phyloP scores from a whole-genome alignment of 2,797 vertebrate species.

The Silurus aristotelis region DNA sequence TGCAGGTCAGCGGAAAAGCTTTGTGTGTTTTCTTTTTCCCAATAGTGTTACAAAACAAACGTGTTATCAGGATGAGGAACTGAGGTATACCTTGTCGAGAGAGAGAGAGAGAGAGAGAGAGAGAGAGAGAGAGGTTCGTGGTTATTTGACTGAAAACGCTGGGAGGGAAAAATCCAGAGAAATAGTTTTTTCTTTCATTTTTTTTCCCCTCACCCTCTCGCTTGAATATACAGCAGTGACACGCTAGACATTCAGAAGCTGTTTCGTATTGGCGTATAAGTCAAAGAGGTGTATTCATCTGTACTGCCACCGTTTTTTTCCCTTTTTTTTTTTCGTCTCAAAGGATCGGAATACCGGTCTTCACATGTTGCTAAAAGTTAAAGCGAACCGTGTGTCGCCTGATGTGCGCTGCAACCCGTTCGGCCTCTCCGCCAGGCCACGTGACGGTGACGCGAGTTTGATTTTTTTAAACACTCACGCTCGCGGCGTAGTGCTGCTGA shows the following conservation, averaged over 20 bases:
- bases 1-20: constrained; percentile 74
- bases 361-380: constrained; percentile 34
- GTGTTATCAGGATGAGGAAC: constrained; percentile 80
- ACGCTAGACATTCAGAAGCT: constrained; percentile 94
- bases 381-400: constrained; percentile 31
- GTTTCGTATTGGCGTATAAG: constrained; percentile 90
- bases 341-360: no score
- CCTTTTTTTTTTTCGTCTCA: constrained; percentile 54
- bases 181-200: constrained; percentile 60
- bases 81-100: constrained; percentile 96
- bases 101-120: constrained; percentile 68
- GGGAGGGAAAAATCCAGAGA: constrained; percentile 65
- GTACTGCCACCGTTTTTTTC: constrained; percentile 77
- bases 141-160: constrained; percentile 79
- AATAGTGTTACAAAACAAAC: constrained; percentile 84
- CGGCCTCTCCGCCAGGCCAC: constrained; percentile 41
- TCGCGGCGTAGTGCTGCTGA: constrained; percentile 28
- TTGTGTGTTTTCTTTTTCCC: constrained; percentile 64
- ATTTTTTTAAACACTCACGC: constrained; percentile 38
- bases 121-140: constrained; percentile 80
- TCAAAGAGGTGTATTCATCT: constrained; percentile 58
- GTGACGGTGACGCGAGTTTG: background rate
- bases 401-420: constrained; percentile 43
- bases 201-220: constrained; percentile 51
- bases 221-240: constrained; percentile 86